Conservation (phyloP, 2,797 vertebrate species). For the Trematocara caparti region DNA sequence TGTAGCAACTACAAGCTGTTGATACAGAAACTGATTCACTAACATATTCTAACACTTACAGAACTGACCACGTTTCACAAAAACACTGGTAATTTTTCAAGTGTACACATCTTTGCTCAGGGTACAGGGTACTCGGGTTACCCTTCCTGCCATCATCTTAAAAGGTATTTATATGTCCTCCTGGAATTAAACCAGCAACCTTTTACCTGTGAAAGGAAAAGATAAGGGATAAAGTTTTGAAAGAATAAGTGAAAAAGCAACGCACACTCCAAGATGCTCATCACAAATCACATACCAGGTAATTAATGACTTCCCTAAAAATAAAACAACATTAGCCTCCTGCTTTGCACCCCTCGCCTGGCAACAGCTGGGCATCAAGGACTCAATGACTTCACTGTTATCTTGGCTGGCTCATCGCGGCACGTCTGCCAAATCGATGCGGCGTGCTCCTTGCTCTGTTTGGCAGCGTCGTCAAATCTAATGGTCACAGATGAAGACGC, state of each 20-base stretch:
- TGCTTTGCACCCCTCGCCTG: constrained; percentile 57
- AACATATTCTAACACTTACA: background rate
- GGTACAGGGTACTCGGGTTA: background rate
- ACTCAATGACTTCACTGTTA: constrained; percentile 69
- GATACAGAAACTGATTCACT: background rate
- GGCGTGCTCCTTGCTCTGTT: constrained; percentile 13
- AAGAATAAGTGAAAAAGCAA: constrained; percentile 4
- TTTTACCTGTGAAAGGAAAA: background rate
- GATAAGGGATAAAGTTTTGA: constrained; percentile 1
- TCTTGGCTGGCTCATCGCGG: constrained; percentile 50
- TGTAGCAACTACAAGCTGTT: background rate
- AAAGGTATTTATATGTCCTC: background rate
- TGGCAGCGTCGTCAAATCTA: constrained; percentile 52
- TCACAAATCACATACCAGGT: constrained; percentile 36
- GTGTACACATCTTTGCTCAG: background rate
- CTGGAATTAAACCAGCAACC: background rate
- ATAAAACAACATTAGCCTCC: constrained; percentile 80
- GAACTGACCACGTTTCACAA: background rate
- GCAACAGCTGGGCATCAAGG: constrained; percentile 76
- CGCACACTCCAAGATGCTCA: constrained; percentile 2
- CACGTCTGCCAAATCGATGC: constrained; percentile 55
- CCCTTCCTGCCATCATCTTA: background rate
- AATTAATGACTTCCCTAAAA: constrained; percentile 78
- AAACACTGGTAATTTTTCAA: background rate
- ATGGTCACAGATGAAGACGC: constrained; percentile 52